A percentile compares a stretch with the other conserved stretches of the same genome.
phyloP scores from a whole-genome alignment of 2,888 invertebrate genomes.

The Tanypteryx hageni region DNA sequence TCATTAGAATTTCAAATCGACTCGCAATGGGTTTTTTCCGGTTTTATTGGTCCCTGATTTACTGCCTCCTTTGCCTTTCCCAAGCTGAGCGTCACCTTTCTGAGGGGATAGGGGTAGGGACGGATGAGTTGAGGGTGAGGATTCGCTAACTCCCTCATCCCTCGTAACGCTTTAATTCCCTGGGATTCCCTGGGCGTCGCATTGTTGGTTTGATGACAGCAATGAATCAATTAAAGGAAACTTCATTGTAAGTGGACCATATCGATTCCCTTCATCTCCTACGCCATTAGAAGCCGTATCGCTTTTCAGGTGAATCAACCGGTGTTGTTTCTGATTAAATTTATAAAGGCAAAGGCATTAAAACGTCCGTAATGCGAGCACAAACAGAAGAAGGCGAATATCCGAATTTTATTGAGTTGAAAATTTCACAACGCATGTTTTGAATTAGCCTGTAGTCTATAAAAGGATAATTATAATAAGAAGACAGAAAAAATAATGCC shows the following conservation, averaged over 20 bases:
- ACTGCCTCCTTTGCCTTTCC: conserved; percentile 11
- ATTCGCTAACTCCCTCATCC: neutral
- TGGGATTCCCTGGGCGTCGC: neutral
- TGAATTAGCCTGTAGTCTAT: too few species aligned
- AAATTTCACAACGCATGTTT: too few species aligned
- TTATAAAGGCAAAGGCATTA: neutral
- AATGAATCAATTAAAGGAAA: conserved; percentile 18
- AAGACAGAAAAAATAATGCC: too few species aligned
- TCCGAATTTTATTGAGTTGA: too few species aligned
- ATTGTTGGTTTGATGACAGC: conserved; percentile 16
- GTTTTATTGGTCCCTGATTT: conserved; percentile 7
- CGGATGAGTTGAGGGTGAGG: neutral
- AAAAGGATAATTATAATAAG: too few species aligned
- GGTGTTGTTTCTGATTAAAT: neutral
- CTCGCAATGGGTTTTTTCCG: neutral
- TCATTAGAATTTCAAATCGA: conserved; percentile 26
- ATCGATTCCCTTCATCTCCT: neutral
- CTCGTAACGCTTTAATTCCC: neutral
- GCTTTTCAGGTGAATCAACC: neutral
- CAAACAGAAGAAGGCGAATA: too few species aligned
- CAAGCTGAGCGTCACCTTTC: neutral
- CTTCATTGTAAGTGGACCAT: neutral
- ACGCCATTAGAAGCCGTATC: neutral
- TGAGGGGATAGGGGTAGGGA: too few species aligned
- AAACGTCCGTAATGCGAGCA: neutral